Base-by-base conservation (phyloP, 2,888 invertebrate genomes). In the Melanostoma scalare region DNA sequence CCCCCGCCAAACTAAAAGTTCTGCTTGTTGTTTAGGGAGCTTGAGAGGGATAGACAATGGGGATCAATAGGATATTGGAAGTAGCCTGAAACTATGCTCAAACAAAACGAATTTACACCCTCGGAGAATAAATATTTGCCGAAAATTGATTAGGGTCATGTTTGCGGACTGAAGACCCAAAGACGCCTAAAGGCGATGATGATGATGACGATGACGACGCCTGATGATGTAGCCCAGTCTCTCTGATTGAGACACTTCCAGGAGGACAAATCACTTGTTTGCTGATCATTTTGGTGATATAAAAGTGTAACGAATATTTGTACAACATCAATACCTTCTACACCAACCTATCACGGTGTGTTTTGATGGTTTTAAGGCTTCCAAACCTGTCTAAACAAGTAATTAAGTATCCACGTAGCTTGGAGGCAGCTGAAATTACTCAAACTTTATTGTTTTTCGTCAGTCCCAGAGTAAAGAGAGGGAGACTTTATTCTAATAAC, bases 141-240 rank as follows among this genome's bases (percentile, higher is more conserved):
- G 36, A 74, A 77, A 82, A 69, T 78, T 82, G 82, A 82, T 82
- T 78, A 78, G 82, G 73, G 73, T 73, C 63, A 78, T 82, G 82
- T 82, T 82, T 82, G 65, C 38, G 40, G 35, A 63, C 63, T 35
- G 33, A 50, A 30, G 40, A 33, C 44, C 33, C 67, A 48, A 67
- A 6, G 42, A 42, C 72, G 48, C 44, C 33, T 60, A 48, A 67
- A 6, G 42, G 36, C 72, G 48, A 52, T 10, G 30, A 65, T 4
- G 38, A 58, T 20, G 33, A 35, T 42, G 52, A 36, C 55, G n/a
- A 61, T 9, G 48, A 40, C 38, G 30, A 36, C 44, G 58, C 35
- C 10, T 33, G 36, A 38, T 6, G 36, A 10, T 10, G 2, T 3
- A 4, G 10, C n/a, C n/a, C 33, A 35, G 35, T 42, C 55, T 5